A percentile compares a stretch with the other conserved stretches of the same genome.
phyloP scores from a whole-genome alignment of 2,888 invertebrate species.

The Lamellibrachia satsuma region DNA sequence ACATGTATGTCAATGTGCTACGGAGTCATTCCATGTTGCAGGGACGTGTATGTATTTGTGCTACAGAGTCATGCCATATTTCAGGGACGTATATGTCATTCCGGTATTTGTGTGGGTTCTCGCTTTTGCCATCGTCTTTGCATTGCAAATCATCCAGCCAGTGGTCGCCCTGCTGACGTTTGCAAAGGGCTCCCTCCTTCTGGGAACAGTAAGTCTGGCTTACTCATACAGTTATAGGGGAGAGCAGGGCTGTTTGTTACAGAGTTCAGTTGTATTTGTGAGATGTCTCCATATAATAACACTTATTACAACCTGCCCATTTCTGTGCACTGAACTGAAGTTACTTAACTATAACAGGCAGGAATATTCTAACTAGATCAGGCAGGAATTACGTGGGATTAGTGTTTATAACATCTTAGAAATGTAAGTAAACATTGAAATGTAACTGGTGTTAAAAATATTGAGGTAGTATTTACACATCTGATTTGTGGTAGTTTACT shows the following conservation, averaged over 20 bases:
- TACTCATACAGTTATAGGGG: background rate
- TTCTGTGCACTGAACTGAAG: too few relatives aligned
- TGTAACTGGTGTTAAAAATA: too few relatives aligned
- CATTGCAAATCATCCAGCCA: slow-evolving; percentile 57
- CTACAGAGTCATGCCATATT: slow-evolving; percentile 29
- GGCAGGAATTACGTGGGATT: too few relatives aligned
- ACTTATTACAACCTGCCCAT: too few relatives aligned
- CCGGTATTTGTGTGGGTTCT: slow-evolving; percentile 62
- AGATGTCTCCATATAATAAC: too few relatives aligned
- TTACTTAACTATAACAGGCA: too few relatives aligned
- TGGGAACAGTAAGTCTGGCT: slow-evolving; percentile 57
- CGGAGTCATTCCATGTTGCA: slow-evolving; percentile 40
- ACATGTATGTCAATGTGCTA: slow-evolving; percentile 52
- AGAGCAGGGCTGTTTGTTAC: background rate
- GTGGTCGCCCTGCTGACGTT: slow-evolving; percentile 62
- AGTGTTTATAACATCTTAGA: too few relatives aligned
- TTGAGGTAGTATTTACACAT: too few relatives aligned
- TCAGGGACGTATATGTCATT: slow-evolving; percentile 58
- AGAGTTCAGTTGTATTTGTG: background rate
- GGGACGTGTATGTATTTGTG: slow-evolving; percentile 55
- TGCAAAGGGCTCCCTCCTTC: slow-evolving; percentile 59
- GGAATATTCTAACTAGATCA: too few relatives aligned
- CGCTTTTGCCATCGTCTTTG: slow-evolving; percentile 59
- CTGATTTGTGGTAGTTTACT: too few relatives aligned
- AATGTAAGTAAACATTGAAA: too few relatives aligned